These are phyloP conservation scores for Vidua macroura DNA, from an alignment of 2,113 vertebrate species.

Conservation along the genomic window DNA sequence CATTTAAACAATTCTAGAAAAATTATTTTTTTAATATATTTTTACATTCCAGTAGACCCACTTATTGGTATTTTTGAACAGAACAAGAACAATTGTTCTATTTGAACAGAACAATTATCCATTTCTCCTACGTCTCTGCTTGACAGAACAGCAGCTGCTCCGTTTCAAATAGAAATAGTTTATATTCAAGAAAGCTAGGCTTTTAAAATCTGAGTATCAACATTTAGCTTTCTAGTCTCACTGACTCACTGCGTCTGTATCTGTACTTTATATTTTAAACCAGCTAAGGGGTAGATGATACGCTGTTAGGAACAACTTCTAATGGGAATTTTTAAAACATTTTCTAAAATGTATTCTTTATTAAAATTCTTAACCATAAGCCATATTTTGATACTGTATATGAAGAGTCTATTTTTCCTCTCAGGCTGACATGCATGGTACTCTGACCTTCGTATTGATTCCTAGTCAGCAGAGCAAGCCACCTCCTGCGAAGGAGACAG, in stretches of 20 bases:
- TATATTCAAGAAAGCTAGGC: background rate
- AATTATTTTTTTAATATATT: background rate
- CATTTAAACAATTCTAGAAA: background rate
- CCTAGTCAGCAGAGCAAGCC: conserved; percentile 88
- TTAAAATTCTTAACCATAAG: background rate
- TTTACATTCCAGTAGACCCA: background rate
- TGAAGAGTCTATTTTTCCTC: conserved; percentile 28
- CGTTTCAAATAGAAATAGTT: background rate
- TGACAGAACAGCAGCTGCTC: background rate
- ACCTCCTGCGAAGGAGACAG: conserved; percentile 83
- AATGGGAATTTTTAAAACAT: background rate
- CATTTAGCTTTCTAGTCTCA: background rate
- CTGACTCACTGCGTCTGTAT: background rate
- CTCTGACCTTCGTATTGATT: conserved; percentile 92
- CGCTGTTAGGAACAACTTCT: background rate
- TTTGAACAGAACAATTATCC: background rate
- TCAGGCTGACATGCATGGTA: conserved; percentile 94
- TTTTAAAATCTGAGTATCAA: background rate
- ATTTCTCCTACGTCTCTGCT: background rate
- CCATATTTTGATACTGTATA: background rate
- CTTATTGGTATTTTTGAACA: background rate
- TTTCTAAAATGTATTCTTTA: background rate
- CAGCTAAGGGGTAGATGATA: background rate
- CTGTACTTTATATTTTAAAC: background rate
- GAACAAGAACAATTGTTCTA: background rate